Evolutionary conservation across 37 sponge, comb jelly and placozoan species (phyloP).

Genomic region (Aphrocallistes beatrix): DNA sequence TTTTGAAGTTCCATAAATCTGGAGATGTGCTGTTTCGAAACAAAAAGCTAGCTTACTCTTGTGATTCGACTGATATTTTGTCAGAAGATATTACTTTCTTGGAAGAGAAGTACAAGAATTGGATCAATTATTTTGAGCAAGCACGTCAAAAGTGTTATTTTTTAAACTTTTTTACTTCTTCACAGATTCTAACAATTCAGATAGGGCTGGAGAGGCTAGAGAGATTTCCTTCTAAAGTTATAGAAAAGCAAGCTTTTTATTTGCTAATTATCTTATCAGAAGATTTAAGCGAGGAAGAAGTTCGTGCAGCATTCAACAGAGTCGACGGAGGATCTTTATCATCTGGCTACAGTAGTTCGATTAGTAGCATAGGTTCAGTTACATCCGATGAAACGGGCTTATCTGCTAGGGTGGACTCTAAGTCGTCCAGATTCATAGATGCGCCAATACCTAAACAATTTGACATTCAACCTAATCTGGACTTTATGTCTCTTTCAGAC

Average conservation of each 20-base stretch:
- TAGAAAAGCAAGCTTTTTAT: background rate
- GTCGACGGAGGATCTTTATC: background rate
- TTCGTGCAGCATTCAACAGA: background rate
- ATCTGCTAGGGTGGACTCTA: no score
- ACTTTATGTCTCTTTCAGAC: no score
- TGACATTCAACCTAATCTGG: no score
- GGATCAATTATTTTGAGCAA: background rate
- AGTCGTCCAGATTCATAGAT: no score
- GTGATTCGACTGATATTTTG: background rate
- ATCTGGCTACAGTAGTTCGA: background rate
- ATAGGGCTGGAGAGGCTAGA: background rate
- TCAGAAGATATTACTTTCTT: background rate
- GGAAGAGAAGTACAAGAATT: background rate
- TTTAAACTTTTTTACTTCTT: background rate
- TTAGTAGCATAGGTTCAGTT: background rate
- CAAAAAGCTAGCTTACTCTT: background rate
- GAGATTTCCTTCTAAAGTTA: background rate
- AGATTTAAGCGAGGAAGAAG: background rate
- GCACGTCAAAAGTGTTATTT: background rate
- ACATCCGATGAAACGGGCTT: no score
- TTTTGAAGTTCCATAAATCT: background rate
- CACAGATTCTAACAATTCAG: background rate
- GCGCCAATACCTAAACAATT: no score
- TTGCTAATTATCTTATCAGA: background rate
- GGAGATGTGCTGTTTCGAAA: background rate